Base-by-base conservation (phyloP, 1,140 invertebrate species). In the Littorina saxatilis region DNA sequence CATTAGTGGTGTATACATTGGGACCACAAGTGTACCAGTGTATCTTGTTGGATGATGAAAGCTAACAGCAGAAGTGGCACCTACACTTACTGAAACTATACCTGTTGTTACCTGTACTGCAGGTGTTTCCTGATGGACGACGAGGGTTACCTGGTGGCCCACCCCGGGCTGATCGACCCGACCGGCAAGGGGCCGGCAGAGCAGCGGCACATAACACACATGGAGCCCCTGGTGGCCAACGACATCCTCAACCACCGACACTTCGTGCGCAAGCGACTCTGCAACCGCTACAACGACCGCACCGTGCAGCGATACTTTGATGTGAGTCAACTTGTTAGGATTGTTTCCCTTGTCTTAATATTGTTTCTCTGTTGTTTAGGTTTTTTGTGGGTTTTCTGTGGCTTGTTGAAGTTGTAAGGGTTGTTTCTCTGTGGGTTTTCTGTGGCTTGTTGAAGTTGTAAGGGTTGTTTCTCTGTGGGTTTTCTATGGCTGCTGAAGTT, bases 121-220 rank as follows among this genome's bases (percentile, higher is more conserved):
- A 90, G 96, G 87, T 99, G 97, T 93, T 96, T 98, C 86, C 92
- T 99, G 20, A 96, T 98, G 94, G 97, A 98, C 91, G 96, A 98
- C 89, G 94, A 95, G 85, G 97, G 97, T 0, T 98, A 98, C 91
- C 92, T 98, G 50, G 94, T 98, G 40, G 96, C 96, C 2, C 97
- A 98, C 94, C 97, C 96, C 9, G 95, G 95, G 40, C 92, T 98
- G 77, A 93, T 97, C 87, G 95, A 96, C 88, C 94, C 96, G 0
- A 94, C 87, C 93, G 94, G 80, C 91, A 86, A 89, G 82, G 91
- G 90, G 52, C 92, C 94, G 75, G 94, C 95, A 29, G 96, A 96
- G 91, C 95, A 95, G 86, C 96, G 95, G 88, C 96, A 97, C 88
- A 94, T 97, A 35, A 97, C 96, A 0, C 96, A 97, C 89, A 95